A percentile compares a stretch with the other conserved stretches of the same genome.
Conservation (phyloP, 2,797 vertebrate genomes). For the Hippopotamyrus pictus region DNA sequence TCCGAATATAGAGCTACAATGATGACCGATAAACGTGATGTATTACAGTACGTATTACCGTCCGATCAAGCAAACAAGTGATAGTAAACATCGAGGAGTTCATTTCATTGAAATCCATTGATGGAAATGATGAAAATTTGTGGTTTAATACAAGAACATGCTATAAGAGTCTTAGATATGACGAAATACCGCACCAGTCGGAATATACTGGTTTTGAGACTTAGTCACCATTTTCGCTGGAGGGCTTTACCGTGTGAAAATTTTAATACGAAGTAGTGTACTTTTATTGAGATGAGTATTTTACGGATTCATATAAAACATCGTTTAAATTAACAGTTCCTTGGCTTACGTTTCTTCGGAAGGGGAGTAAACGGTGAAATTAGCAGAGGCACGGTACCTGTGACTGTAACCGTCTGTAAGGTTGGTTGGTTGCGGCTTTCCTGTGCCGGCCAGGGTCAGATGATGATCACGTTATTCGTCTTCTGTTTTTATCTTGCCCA, state of each 20-base stretch:
- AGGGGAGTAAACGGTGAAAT: background rate
- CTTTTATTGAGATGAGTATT: background rate
- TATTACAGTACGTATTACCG: background rate
- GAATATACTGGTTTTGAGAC: background rate
- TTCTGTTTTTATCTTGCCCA: background rate
- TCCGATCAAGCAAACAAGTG: background rate
- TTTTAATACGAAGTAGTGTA: background rate
- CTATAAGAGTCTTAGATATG: background rate
- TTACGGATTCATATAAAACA: background rate
- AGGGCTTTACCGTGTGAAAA: background rate
- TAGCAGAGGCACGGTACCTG: background rate
- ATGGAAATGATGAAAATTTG: background rate
- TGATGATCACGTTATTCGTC: background rate
- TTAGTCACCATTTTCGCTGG: background rate
- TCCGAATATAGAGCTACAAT: background rate
- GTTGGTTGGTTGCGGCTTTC: background rate
- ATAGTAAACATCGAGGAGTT: background rate
- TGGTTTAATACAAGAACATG: background rate
- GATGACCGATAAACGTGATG: background rate
- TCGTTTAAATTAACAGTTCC: background rate
- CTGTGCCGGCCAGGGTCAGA: background rate
- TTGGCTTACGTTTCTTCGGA: background rate
- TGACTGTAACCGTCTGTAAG: background rate
- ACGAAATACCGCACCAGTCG: background rate
- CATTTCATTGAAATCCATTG: background rate